A percentile compares a stretch with the other conserved stretches of the same genome.
These are phyloP conservation scores for Sylvilagus floridanus DNA, from an alignment of 2,797 vertebrate genomes.

Conservation along the genomic window DNA sequence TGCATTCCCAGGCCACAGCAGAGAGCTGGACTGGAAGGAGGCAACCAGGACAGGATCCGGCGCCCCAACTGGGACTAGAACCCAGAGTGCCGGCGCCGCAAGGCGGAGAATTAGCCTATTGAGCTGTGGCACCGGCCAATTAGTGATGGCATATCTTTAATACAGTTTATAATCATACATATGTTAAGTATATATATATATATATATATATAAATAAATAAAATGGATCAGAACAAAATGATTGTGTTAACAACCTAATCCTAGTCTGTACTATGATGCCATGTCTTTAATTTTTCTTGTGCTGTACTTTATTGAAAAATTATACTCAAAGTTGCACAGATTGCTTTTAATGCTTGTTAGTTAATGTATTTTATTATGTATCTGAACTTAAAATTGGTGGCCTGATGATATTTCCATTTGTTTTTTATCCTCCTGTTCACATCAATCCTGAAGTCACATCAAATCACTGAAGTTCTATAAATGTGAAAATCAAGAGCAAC, in stretches of 20 bases:
- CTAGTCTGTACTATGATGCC: background rate
- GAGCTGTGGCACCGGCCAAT: background rate
- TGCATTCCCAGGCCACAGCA: too few species aligned
- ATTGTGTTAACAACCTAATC: background rate
- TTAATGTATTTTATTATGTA: conserved; percentile 40
- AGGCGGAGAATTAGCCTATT: too few species aligned
- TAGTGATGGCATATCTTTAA: background rate
- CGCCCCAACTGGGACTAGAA: too few species aligned
- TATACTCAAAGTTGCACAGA: background rate
- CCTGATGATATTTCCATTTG: background rate
- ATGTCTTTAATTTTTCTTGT: background rate
- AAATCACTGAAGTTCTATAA: conserved; percentile 50
- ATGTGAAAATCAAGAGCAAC: conserved; percentile 73
- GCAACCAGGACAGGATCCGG: too few species aligned
- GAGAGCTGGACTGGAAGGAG: too few species aligned
- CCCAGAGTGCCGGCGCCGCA: too few species aligned
- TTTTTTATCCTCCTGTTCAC: conserved; percentile 17
- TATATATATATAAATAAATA: too few species aligned
- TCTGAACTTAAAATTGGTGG: conserved; percentile 16
- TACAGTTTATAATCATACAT: background rate
- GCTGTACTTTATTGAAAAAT: background rate
- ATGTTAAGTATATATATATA: background rate
- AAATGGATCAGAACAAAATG: background rate
- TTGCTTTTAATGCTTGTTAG: conserved; percentile 42
- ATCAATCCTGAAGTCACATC: background rate